Evolutionary conservation across 2,113 vertebrate genomes (phyloP), one percentile per base, ranked within the genome.

Genomic region (Caracal caracal): DNA sequence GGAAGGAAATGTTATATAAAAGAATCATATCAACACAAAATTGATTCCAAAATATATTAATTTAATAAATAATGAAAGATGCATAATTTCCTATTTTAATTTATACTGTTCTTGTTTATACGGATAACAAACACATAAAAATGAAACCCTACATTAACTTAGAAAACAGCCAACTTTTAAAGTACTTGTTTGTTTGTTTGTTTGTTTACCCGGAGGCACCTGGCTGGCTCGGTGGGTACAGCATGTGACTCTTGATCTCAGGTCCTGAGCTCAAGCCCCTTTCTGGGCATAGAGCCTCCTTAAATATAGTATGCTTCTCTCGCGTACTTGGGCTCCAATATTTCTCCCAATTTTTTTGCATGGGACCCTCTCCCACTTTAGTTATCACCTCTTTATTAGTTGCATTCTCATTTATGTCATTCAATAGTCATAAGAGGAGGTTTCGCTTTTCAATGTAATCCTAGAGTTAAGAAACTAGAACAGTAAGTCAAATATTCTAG

Each of bases 41-140:
- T 66, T 83, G 75, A 76, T 83, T 13, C 47, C 83, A 8, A 94
- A 92, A 66, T 63, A 37, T 8, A 76, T 92, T 94, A 59, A 28
- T 65, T 73, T 59, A 82, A 93, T 20, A 88, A 95, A 94, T 89
- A 92, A 95, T 88, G 10, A 95, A 94, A 81, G 88, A 66, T 43
- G 9, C 51, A 80, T 85, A 87, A 84, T 86, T 93, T 91, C 40
- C 35, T 70, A 83, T n/a, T 93, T 87, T 94, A 65, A 66, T 84
- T 86, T 70, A 61, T 37, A 61, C 24, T 89, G 16, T n/a, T 70
- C 26, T 78, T 86, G 20, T 85, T 92, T 80, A 61, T 84, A 82
- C 26, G 2, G 37, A 33, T 56, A 86, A 78, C 33, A 56, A 84
- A 75, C 33, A 63, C 35, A 81, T 61, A 86, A 95, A 86, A 91